Percentiles rank a stretch among this genome's conserved stretches.
phyloP scores from a whole-genome alignment of 35 echinoderm and acorn worm species.

The Nesometra sesokonis region DNA sequence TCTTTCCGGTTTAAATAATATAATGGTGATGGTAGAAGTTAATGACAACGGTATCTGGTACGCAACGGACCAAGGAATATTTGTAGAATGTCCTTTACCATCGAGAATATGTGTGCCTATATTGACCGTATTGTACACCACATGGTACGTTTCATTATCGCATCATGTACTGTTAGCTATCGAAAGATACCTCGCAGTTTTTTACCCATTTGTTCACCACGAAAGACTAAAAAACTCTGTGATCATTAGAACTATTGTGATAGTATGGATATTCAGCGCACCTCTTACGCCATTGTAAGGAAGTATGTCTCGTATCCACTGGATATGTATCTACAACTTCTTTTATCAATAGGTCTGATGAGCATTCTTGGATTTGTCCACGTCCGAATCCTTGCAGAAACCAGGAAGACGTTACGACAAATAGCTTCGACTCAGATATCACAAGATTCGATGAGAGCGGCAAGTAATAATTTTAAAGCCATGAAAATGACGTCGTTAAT shows the following conservation, averaged over 20 bases:
- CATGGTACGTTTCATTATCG: neutral
- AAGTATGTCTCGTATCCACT: too few relatives aligned
- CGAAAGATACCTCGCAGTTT: neutral
- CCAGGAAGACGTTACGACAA: neutral
- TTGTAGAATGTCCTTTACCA: neutral
- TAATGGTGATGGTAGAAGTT: neutral
- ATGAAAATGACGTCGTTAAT: neutral
- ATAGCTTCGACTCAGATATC: neutral
- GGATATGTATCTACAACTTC: neutral
- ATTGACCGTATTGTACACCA: neutral
- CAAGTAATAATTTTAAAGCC: neutral
- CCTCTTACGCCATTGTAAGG: neutral
- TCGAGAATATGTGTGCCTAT: neutral
- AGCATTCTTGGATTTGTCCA: neutral
- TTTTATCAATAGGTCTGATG: neutral
- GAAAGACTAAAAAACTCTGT: neutral
- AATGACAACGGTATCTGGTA: neutral
- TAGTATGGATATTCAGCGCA: neutral
- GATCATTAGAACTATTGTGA: neutral
- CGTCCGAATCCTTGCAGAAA: neutral
- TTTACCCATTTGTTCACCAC: neutral
- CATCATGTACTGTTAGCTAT: neutral
- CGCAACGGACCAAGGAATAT: neutral
- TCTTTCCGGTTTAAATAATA: neutral
- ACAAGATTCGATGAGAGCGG: neutral